A percentile compares a stretch with the other conserved stretches of the same genome.
These are phyloP conservation scores for Apostichopus leukothele DNA, from an alignment of 53 echinoderm and acorn worm genomes.

Conservation along the genomic window DNA sequence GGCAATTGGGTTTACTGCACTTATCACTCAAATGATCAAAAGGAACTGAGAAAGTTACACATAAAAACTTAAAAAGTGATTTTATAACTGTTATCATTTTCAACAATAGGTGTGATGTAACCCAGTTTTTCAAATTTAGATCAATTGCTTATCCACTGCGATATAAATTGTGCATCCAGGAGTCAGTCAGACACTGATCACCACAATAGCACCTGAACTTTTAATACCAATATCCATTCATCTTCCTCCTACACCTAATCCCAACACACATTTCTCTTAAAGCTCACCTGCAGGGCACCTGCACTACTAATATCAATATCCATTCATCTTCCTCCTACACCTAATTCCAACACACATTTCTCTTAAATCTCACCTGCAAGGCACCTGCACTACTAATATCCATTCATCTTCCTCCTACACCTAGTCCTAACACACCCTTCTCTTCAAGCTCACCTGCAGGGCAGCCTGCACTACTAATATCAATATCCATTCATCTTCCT, in stretches of 20 bases:
- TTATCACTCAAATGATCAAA: no score
- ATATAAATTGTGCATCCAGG: no score
- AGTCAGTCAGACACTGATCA: no score
- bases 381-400: background rate
- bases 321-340: slow-evolving; percentile 54
- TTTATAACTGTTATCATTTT: no score
- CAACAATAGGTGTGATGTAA: no score
- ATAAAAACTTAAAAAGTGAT: no score
- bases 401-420: background rate
- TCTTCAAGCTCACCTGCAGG: background rate
- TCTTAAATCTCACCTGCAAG: slow-evolving; percentile 52
- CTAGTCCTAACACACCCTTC: background rate
- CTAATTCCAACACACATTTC: no score
- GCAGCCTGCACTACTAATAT: slow-evolving; percentile 59
- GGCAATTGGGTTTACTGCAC: no score
- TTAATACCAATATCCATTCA: slow-evolving; percentile 41
- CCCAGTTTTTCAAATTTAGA: no score
- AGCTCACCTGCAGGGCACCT: slow-evolving; percentile 64
- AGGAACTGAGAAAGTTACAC: no score
- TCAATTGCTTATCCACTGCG: no score
- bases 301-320: slow-evolving; percentile 67
- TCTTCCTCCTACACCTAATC: slow-evolving; percentile 14
- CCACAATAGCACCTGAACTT: slow-evolving; percentile 29
- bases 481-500: background rate
- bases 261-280: background rate